Evolutionary conservation across 2,888 invertebrate genomes (phyloP).

Genomic region (Augiades crinisus): DNA sequence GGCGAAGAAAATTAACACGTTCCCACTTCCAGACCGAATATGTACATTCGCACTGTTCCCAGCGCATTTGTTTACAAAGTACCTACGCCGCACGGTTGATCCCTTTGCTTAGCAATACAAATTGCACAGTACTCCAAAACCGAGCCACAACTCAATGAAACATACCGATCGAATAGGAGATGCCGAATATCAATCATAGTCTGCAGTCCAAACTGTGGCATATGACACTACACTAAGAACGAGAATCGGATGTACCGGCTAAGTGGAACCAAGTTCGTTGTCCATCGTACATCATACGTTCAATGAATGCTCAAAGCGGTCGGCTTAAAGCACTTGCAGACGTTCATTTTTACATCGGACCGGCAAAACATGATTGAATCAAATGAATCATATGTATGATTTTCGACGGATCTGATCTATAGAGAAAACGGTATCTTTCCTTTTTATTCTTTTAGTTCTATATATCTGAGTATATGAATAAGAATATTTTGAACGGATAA

Average conservation of each 20-base stretch:
- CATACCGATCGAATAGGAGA: slow-evolving; percentile 20
- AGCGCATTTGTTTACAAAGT: slow-evolving; percentile 20
- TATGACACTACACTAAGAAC: slow-evolving; percentile 6
- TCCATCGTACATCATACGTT: slow-evolving; percentile 18
- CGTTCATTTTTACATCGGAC: not conserved
- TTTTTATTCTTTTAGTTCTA: too few relatives aligned
- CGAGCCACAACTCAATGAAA: slow-evolving; percentile 24
- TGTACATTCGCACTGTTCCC: slow-evolving; percentile 4
- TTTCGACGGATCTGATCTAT: too few relatives aligned
- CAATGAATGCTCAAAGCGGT: slow-evolving; percentile 22
- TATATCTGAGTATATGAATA: too few relatives aligned
- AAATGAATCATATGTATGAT: too few relatives aligned
- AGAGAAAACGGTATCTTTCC: too few relatives aligned
- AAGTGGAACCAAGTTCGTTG: slow-evolving; percentile 10
- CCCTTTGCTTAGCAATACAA: slow-evolving; percentile 26
- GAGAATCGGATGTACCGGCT: slow-evolving; percentile 10
- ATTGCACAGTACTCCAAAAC: slow-evolving; percentile 22
- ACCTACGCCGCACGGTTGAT: slow-evolving; percentile 13
- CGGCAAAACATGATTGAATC: too few relatives aligned
- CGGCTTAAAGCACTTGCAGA: not conserved
- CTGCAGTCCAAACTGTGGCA: slow-evolving; percentile 4
- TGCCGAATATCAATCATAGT: slow-evolving; percentile 10
- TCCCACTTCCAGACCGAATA: slow-evolving; percentile 20
- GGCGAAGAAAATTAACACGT: slow-evolving; percentile 19
- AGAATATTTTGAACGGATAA: too few relatives aligned